Evolutionary conservation across 2,888 invertebrate genomes (phyloP).

Genomic region (Octonoba sinensis): DNA sequence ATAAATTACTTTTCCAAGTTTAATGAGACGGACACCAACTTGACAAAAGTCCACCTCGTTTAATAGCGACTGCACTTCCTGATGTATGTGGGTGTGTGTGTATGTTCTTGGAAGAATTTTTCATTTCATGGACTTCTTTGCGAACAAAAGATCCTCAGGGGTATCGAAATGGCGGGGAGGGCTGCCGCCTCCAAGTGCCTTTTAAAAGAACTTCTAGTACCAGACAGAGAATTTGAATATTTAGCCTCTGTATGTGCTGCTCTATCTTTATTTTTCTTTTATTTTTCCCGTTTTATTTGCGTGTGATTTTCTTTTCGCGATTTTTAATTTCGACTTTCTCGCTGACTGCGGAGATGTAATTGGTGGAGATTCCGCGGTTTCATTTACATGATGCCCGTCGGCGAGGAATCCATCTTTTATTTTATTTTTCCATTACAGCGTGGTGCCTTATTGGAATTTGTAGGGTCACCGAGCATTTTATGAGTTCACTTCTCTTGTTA

Average conservation of each 20-base stretch:
- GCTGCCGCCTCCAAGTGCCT: constrained; percentile 42
- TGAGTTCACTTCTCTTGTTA: too few species aligned
- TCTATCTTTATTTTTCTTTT: constrained; percentile 9
- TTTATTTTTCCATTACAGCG: constrained; percentile 26
- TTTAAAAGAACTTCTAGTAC: constrained; percentile 53
- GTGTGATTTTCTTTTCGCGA: constrained; percentile 21
- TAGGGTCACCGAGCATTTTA: constrained; percentile 17
- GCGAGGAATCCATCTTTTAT: constrained; percentile 53
- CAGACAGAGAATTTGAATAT: constrained; percentile 60
- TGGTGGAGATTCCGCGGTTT: constrained; percentile 56
- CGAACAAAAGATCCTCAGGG: constrained; percentile 26
- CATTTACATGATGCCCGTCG: constrained; percentile 54
- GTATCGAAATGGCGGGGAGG: background rate
- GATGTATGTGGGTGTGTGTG: constrained; percentile 16
- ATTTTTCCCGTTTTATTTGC: constrained; percentile 34
- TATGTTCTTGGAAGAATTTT: constrained; percentile 61
- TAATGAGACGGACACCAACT: constrained; percentile 61
- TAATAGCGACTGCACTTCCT: constrained; percentile 59
- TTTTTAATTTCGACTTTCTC: constrained; percentile 58
- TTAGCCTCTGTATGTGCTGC: constrained; percentile 20
- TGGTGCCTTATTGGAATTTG: constrained; percentile 40
- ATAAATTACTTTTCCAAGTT: constrained; percentile 64
- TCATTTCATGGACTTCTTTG: constrained; percentile 58
- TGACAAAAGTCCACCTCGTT: constrained; percentile 58
- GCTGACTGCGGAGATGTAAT: constrained; percentile 22